These are phyloP conservation scores for Hapalemur alaotrensis DNA, from an alignment of 2,797 vertebrate species.

Conservation along the genomic window DNA sequence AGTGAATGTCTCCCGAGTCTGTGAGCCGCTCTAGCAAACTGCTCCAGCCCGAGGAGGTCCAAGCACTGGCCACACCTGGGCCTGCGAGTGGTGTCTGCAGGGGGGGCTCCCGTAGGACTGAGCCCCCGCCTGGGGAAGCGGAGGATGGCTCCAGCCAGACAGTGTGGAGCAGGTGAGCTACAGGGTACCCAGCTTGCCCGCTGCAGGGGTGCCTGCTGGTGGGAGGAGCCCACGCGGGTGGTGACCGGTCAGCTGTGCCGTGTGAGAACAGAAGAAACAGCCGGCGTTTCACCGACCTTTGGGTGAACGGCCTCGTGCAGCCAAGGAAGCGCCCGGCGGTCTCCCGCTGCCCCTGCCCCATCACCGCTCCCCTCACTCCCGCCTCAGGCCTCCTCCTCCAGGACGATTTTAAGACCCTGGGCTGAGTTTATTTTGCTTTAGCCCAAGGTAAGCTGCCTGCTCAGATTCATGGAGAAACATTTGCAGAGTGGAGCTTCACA, in stretches of 20 bases:
- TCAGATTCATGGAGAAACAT: background rate
- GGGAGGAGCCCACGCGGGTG: no score
- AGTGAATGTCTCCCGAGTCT: no score
- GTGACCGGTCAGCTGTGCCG: background rate
- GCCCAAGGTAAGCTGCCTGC: background rate
- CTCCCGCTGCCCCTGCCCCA: fast-evolving
- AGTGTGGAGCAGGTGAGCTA: background rate
- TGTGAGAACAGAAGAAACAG: background rate
- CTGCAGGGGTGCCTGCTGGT: background rate
- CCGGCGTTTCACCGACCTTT: background rate
- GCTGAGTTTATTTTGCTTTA: background rate
- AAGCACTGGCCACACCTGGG: background rate
- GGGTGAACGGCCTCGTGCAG: fast-evolving
- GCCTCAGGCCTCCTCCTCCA: background rate
- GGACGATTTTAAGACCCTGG: background rate
- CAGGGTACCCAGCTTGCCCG: background rate
- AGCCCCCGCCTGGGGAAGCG: no score
- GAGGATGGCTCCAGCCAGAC: background rate
- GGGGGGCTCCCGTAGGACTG: background rate
- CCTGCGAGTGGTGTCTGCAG: background rate
- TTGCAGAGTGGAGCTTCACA: background rate
- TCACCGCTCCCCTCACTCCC: background rate
- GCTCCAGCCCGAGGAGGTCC: background rate
- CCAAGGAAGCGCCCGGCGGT: fast-evolving
- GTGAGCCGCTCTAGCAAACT: no score